Base-by-base conservation (phyloP, 1,140 invertebrate genomes). In the Drosophila seguyi region DNA sequence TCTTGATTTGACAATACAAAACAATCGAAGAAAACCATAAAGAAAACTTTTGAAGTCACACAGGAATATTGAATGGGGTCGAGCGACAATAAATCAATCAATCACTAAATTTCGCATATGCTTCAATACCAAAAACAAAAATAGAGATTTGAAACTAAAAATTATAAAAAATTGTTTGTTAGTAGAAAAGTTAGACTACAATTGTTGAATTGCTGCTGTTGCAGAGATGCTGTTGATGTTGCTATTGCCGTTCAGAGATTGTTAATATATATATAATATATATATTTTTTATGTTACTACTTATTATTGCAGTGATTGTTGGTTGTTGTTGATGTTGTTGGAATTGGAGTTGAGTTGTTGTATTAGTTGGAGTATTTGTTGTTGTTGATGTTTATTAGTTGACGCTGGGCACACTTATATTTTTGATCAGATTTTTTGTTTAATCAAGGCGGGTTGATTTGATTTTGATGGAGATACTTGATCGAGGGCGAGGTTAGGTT, bases 141-240 rank as follows among this genome's bases (percentile, higher is more conserved):
- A 10, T 22, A 14, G 27, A 31, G 31, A 56, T 58, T 53, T 38
- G 16, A 0, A 69, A 52, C 53, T 53, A 31, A n/a, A 60, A 66
- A 81, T 22, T 27, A 60, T 31, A 34, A 13, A 16, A 31, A 74
- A 56, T 68, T 16, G 31, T 57, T 55, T 68, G 62, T 75, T 81
- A 80, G 79, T 68, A 81, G 56, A 66, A 69, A 83, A 48, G 79
- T 75, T 86, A 78, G 36, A 45, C 74, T 85, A 82, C 79, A 58
- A 53, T 60, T 69, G 55, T 60, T 69, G 44, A 41, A 27, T 65
- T 67, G 61, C 67, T 58, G 75, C 68, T 60, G 56, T 61, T 77
- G 63, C 74, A 69, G 56, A 77, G 75, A 59, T 69, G 58, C 69
- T 68, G 39, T 78, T 69, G 68, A 63, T 86, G 60, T 60, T 66